Evolutionary conservation across 35 echinoderm and acorn worm genomes (phyloP).

Genomic region (Hemicentrotus pulcherrimus): DNA sequence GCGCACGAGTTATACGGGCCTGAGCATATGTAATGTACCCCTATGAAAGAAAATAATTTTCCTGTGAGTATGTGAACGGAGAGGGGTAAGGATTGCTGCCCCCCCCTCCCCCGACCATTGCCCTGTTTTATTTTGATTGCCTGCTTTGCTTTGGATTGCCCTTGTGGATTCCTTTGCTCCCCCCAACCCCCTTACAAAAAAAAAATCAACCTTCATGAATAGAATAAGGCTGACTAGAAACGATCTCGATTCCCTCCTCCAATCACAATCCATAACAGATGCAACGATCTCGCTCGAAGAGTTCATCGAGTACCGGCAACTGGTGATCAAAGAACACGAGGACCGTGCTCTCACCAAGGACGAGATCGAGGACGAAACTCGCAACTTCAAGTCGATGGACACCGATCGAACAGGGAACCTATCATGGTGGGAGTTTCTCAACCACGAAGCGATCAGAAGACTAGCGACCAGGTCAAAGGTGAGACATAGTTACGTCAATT

Average conservation of each 20-base stretch:
- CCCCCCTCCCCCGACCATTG: too few species aligned
- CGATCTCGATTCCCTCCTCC: not conserved
- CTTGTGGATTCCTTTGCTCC: too few species aligned
- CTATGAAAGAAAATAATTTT: too few species aligned
- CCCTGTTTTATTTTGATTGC: too few species aligned
- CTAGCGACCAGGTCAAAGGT: slow-evolving; percentile 80
- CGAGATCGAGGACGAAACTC: slow-evolving; percentile 67
- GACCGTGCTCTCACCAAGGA: slow-evolving; percentile 60
- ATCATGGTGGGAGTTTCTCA: slow-evolving; percentile 98
- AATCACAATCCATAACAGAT: slow-evolving; percentile 53
- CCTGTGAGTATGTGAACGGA: too few species aligned
- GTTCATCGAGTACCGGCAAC: slow-evolving; percentile 76
- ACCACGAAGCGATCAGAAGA: slow-evolving; percentile 81
- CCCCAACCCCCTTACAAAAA: not conserved
- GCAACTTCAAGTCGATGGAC: slow-evolving; percentile 81
- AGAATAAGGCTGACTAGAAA: not conserved
- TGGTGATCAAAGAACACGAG: slow-evolving; percentile 64
- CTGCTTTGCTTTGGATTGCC: too few species aligned
- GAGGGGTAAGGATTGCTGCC: too few species aligned
- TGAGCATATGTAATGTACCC: too few species aligned
- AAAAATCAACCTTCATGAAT: not conserved
- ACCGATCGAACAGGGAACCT: slow-evolving; percentile 75
- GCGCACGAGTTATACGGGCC: too few species aligned
- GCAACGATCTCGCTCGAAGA: slow-evolving; percentile 77
- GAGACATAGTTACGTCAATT: too few species aligned